Conservation (phyloP, 2,797 vertebrate species). For the Fistularia commersonii region DNA sequence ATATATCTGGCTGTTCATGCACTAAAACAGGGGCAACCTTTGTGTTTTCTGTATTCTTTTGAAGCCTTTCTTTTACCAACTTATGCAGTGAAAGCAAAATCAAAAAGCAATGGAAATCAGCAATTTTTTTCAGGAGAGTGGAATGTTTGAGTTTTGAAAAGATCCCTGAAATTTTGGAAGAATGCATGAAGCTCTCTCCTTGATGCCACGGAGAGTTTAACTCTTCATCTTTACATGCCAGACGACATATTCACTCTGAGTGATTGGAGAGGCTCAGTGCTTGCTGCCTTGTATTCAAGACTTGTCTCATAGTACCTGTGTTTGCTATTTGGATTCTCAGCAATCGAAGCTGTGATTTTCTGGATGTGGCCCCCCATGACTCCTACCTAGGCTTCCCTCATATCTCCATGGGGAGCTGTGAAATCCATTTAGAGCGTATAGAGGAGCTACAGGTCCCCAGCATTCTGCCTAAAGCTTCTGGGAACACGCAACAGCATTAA, state of each 20-base stretch:
- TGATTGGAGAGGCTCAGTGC: conserved; percentile 19
- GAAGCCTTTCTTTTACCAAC: no score
- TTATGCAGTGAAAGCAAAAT: no score
- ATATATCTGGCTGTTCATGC: no score
- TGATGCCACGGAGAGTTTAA: conserved; percentile 4
- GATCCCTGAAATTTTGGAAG: background rate
- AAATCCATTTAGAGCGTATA: conserved; percentile 53
- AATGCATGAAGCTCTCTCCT: conserved; percentile 1
- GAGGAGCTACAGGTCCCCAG: conserved; percentile 38
- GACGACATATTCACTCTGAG: conserved; percentile 14
- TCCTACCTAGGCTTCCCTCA: conserved; percentile 38
- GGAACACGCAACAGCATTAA: conserved; percentile 40
- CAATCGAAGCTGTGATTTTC: conserved; percentile 53
- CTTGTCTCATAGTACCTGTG: conserved; percentile 26
- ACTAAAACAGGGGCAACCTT: no score
- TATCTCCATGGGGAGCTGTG: conserved; percentile 50
- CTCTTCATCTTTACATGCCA: conserved; percentile 13
- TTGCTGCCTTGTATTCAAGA: conserved; percentile 25
- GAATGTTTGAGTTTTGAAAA: no score
- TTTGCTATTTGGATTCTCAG: conserved; percentile 41
- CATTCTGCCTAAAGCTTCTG: conserved; percentile 39
- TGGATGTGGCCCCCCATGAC: conserved; percentile 35
- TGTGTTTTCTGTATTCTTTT: no score
- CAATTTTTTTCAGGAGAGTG: no score
- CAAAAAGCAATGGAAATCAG: no score